These are phyloP conservation scores for Tipula vernalis DNA, from an alignment of 2,888 invertebrate species.

Conservation along the genomic window DNA sequence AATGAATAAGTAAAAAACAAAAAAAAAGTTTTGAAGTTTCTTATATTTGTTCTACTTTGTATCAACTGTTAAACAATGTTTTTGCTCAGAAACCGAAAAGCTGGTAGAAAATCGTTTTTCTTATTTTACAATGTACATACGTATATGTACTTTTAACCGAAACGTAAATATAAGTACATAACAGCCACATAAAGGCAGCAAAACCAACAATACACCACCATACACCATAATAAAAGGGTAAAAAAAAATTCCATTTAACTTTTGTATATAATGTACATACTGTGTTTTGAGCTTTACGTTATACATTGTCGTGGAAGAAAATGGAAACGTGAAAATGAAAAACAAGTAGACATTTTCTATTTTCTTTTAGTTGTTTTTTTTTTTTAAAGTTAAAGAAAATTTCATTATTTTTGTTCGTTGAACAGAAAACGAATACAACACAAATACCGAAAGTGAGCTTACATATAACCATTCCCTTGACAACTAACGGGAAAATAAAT, in stretches of 20 bases:
- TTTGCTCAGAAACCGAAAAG: neutral
- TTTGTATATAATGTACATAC: neutral
- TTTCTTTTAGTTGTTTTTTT: neutral
- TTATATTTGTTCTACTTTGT: neutral
- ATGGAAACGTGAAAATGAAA: neutral
- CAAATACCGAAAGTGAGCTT: neutral
- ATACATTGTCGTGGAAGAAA: neutral
- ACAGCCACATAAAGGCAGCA: neutral
- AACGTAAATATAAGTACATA: neutral
- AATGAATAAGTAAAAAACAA: neutral
- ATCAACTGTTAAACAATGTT: neutral
- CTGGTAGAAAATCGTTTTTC: neutral
- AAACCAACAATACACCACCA: neutral
- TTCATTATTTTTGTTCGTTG: neutral
- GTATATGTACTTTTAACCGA: neutral
- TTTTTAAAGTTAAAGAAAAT: neutral
- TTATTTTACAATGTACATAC: neutral
- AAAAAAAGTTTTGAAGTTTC: neutral
- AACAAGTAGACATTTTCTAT: neutral
- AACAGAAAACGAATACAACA: neutral
- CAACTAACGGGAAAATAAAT: neutral
- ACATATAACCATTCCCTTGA: neutral
- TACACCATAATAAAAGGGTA: no score
- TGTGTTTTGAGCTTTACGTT: neutral
- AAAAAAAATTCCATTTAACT: no score